phyloP scores from a whole-genome alignment of 2,797 vertebrate species.

The Coregonus suidteri region DNA sequence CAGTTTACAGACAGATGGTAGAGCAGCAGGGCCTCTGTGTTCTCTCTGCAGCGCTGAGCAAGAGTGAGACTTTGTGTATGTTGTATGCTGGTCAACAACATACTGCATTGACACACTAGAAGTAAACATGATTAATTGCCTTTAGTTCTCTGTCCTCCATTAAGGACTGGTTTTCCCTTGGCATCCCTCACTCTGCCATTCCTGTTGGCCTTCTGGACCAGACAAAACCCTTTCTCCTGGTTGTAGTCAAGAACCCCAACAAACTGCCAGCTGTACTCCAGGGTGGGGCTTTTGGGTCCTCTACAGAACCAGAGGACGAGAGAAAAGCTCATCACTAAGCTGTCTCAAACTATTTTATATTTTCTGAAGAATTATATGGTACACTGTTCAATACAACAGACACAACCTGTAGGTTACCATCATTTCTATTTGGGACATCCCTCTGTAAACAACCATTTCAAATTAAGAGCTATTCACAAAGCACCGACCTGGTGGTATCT shows the following conservation, averaged over 20 bases:
- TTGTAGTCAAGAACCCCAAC: conserved; percentile 88
- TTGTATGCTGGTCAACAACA: not conserved
- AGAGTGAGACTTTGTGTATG: not conserved
- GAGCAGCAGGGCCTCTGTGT: conserved; percentile 76
- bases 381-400: not conserved
- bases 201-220: conserved; percentile 83
- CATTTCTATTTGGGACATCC: not conserved
- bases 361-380: not conserved
- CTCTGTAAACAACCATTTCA: not conserved
- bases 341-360: not conserved
- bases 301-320: conserved; percentile 59
- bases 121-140: conserved; percentile 25
- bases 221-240: conserved; percentile 79
- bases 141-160: conserved; percentile 57
- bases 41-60: conserved; percentile 74
- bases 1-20: conserved; percentile 86
- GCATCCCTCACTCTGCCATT: conserved; percentile 65
- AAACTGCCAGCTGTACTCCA: conserved; percentile 80
- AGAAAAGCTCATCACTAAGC: not conserved
- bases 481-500: conserved; percentile 71
- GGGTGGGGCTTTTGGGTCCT: conserved; percentile 65
- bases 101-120: not conserved
- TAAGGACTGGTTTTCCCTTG: conserved; percentile 59
- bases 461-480: not conserved
- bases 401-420: not conserved